A percentile compares a stretch with the other conserved stretches of the same genome.
These are phyloP conservation scores for Danaus chrysippus DNA, from an alignment of 2,888 invertebrate genomes.

Conservation along the genomic window DNA sequence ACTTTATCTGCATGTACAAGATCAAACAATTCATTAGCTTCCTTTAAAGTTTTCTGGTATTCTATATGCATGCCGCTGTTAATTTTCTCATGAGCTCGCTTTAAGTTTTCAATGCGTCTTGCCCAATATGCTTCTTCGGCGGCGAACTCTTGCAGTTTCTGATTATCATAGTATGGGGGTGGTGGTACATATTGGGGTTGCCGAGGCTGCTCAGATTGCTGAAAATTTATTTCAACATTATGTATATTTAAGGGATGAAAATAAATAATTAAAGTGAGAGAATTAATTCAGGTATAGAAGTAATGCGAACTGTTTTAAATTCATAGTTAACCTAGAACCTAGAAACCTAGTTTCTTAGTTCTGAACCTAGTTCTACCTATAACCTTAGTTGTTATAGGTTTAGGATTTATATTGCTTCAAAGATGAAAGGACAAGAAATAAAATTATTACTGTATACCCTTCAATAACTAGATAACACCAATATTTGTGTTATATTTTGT, in stretches of 20 bases:
- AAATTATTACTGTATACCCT: no score
- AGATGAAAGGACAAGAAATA: no score
- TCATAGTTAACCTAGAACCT: no score
- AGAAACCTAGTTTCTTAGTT: no score
- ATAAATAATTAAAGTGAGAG: background rate
- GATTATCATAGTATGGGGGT: conserved; percentile 49
- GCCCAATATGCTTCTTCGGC: conserved; percentile 72
- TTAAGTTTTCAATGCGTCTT: conserved; percentile 63
- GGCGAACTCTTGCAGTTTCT: conserved; percentile 52
- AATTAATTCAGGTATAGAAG: background rate
- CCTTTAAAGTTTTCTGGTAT: conserved; percentile 67
- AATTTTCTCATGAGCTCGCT: conserved; percentile 66
- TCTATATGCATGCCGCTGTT: conserved; percentile 63
- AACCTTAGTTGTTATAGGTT: no score
- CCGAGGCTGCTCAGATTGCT: conserved; percentile 58
- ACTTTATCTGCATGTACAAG: conserved; percentile 56
- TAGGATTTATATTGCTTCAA: no score
- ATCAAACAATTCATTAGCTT: conserved; percentile 65
- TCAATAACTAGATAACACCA: background rate
- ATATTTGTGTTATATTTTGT: conserved; percentile 37
- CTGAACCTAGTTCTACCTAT: no score
- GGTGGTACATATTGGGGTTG: conserved; percentile 45
- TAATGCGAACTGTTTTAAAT: no score
- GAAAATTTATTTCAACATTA: conserved; percentile 31
- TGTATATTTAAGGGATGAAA: background rate